These are phyloP conservation scores for Prolemur simus DNA, from an alignment of 2,113 vertebrate genomes.

Conservation along the genomic window DNA sequence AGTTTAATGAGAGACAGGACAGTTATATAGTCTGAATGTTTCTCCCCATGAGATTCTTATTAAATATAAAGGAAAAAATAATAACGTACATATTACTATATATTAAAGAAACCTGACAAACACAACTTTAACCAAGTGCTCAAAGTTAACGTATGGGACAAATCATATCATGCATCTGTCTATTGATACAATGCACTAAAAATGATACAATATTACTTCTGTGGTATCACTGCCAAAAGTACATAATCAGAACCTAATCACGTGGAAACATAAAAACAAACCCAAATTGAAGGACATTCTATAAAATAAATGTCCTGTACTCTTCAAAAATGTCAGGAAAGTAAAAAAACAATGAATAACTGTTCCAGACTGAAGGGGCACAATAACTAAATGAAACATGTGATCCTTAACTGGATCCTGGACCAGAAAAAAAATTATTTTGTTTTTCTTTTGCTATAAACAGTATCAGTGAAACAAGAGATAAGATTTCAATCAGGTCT, in stretches of 20 bases:
- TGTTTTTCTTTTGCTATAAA: background rate
- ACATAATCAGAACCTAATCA: background rate
- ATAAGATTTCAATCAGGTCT: background rate
- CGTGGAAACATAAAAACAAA: background rate
- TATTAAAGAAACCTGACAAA: background rate
- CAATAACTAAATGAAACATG: background rate
- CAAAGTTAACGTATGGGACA: background rate
- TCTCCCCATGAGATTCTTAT: background rate
- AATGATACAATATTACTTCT: background rate
- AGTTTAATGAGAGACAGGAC: background rate
- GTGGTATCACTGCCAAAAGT: slow-evolving; percentile 15
- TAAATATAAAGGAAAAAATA: slow-evolving; percentile 14
- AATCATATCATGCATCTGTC: background rate
- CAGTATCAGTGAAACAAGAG: background rate
- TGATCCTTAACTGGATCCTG: background rate
- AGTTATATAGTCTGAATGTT: background rate
- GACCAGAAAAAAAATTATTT: background rate
- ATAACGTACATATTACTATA: background rate
- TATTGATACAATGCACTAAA: background rate
- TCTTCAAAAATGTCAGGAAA: background rate
- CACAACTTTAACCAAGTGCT: background rate
- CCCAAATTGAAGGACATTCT: background rate
- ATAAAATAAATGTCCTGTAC: slow-evolving; percentile 7
- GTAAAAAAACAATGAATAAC: background rate
- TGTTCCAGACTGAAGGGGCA: background rate